A percentile compares a stretch with the other conserved stretches of the same genome.
Evolutionary conservation across 2,113 vertebrate genomes (phyloP).

Genomic region (Atractosteus spatula): DNA sequence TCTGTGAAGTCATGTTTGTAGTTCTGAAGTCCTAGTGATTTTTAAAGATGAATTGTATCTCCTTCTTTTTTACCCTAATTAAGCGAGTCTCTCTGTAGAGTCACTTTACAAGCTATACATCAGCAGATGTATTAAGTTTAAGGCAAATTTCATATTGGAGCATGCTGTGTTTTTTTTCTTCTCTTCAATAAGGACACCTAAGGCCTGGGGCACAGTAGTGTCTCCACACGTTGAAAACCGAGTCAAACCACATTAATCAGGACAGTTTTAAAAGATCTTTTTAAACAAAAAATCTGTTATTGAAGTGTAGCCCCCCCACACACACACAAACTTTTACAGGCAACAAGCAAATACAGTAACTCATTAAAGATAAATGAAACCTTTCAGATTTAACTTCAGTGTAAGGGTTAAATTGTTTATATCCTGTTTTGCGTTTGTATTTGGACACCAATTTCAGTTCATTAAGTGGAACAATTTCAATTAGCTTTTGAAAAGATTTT

Average conservation of each 20-base stretch:
- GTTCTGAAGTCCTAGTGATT: constrained; percentile 11
- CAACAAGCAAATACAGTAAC: no score
- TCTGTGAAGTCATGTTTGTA: constrained; percentile 16
- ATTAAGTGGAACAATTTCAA: no score
- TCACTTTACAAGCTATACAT: constrained; percentile 50
- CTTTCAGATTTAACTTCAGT: no score
- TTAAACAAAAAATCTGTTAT: constrained; percentile 16
- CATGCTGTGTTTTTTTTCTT: not conserved
- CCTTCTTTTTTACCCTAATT: constrained; percentile 49
- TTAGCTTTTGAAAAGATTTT: no score
- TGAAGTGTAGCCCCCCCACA: not conserved
- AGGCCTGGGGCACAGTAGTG: constrained; percentile 57
- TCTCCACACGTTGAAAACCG: constrained; percentile 65
- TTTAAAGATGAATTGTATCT: constrained; percentile 29
- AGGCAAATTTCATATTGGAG: constrained; percentile 54
- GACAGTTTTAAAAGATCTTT: constrained; percentile 27
- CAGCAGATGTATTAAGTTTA: constrained; percentile 55
- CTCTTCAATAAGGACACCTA: constrained; percentile 47
- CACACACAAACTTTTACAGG: not conserved
- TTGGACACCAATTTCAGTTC: no score
- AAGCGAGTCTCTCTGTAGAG: constrained; percentile 49
- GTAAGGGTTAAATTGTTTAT: no score
- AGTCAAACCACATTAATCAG: constrained; percentile 70
- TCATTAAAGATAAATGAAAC: not conserved
- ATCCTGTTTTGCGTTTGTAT: no score